A percentile compares a stretch with the other conserved stretches of the same genome.
Evolutionary conservation across 1,140 invertebrate species (phyloP).

Genomic region (Ruditapes philippinarum): DNA sequence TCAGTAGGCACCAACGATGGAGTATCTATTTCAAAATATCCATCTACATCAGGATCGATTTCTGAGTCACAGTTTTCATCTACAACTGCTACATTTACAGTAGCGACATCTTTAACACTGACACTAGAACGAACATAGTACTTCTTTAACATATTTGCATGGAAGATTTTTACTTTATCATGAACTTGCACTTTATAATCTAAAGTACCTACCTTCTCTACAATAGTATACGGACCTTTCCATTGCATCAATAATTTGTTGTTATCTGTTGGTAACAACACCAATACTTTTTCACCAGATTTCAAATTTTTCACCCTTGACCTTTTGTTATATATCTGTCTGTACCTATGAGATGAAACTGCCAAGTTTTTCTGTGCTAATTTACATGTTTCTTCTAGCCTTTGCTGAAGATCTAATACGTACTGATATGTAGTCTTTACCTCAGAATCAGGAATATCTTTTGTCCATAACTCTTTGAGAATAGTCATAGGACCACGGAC

Average conservation of each 20-base stretch:
- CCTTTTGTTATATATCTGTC: conserved; percentile 47
- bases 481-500: conserved; percentile 73
- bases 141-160: conserved; percentile 62
- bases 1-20: conserved; percentile 20
- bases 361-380: conserved; percentile 53
- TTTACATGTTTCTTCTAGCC: conserved; percentile 53
- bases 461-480: conserved; percentile 73
- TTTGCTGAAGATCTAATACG: conserved; percentile 66
- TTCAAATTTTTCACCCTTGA: conserved; percentile 29
- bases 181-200: conserved; percentile 59
- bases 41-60: not conserved
- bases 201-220: not conserved
- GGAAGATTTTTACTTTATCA: conserved; percentile 57
- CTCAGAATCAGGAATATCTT: conserved; percentile 54
- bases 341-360: not conserved
- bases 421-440: conserved; percentile 73
- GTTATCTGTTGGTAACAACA: conserved; percentile 48
- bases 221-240: conserved; percentile 58
- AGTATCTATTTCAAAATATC: not conserved
- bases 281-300: conserved; percentile 63
- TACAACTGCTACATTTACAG: not conserved
- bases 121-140: conserved; percentile 18
- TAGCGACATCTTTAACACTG: not conserved
- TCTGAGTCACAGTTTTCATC: not conserved
- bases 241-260: conserved; percentile 68